Evolutionary conservation across 2,797 vertebrate genomes (phyloP).

Genomic region (Erethizon dorsatum): DNA sequence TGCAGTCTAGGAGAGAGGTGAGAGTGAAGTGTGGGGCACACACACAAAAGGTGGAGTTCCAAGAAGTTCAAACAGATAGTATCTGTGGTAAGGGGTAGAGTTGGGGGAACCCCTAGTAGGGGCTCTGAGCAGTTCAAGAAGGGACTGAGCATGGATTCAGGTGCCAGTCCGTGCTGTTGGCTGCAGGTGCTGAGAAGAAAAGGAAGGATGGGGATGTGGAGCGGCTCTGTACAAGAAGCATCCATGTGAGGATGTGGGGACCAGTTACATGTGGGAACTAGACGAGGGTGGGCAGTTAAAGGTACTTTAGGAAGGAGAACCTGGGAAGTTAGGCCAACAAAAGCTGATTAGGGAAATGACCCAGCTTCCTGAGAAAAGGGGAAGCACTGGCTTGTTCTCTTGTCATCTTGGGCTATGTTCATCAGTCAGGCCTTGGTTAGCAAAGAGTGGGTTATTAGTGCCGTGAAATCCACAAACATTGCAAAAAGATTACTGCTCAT

Average conservation of each 20-base stretch:
- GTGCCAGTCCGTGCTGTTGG: not conserved
- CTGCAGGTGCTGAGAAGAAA: not conserved
- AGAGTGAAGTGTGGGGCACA: not conserved
- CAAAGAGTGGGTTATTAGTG: not conserved
- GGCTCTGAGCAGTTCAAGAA: accelerated
- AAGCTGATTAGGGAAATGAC: not conserved
- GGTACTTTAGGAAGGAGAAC: not conserved
- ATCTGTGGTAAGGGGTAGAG: not conserved
- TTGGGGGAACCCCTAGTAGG: not conserved
- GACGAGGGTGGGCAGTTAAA: not conserved
- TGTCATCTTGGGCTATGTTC: not conserved
- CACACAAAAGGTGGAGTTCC: not conserved
- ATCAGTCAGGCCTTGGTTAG: not conserved
- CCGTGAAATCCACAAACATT: not conserved
- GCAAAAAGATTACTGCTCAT: not conserved
- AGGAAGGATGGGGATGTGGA: not conserved
- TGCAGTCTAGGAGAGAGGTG: not conserved
- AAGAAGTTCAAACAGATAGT: not conserved
- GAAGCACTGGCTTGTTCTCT: not conserved
- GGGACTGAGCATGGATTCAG: not conserved
- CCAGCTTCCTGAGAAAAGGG: not conserved
- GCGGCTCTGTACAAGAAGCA: not conserved
- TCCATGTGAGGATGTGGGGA: not conserved
- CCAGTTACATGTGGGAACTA: not conserved
- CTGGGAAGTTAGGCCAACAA: not conserved